phyloP scores from a whole-genome alignment of 2,113 vertebrate species.

The Albula goreensis region DNA sequence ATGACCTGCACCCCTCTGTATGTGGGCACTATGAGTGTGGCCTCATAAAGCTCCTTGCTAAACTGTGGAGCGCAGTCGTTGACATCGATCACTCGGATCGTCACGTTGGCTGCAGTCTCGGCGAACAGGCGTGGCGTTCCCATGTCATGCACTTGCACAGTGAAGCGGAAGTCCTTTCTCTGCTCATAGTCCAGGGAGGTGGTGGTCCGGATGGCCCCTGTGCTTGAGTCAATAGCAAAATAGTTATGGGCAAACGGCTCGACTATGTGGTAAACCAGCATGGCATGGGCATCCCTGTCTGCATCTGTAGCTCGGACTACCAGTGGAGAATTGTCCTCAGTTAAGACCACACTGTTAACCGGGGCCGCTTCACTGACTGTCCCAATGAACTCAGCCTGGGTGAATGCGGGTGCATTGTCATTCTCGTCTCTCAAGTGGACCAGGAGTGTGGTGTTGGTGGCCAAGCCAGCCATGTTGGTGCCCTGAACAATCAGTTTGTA shows the following conservation, averaged over 20 bases:
- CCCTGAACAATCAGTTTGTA: conserved; percentile 85
- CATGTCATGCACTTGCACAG: conserved; percentile 91
- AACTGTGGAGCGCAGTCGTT: conserved; percentile 93
- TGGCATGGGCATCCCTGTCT: conserved; percentile 85
- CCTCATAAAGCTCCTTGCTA: conserved; percentile 79
- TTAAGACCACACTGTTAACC: conserved; percentile 85
- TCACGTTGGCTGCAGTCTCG: conserved; percentile 88
- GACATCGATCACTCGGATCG: conserved; percentile 85
- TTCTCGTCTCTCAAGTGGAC: conserved; percentile 93
- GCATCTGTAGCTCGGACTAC: conserved; percentile 87
- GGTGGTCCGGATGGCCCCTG: conserved; percentile 86
- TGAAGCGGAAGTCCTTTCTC: conserved; percentile 82
- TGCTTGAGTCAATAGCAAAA: conserved; percentile 92
- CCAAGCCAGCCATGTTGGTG: conserved; percentile 92
- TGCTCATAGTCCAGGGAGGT: conserved; percentile 87
- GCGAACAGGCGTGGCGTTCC: conserved; percentile 86
- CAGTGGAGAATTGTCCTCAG: conserved; percentile 80
- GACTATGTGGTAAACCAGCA: conserved; percentile 92
- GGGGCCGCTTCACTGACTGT: conserved; percentile 86
- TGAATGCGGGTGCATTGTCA: conserved; percentile 86
- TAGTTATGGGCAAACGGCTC: conserved; percentile 88
- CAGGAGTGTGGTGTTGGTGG: conserved; percentile 78
- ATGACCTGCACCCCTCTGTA: conserved; percentile 88
- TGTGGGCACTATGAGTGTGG: conserved; percentile 82
- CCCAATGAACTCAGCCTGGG: conserved; percentile 80